Percentiles rank a stretch among this genome's conserved stretches.
These are phyloP conservation scores for Passer domesticus DNA, from an alignment of 2,113 vertebrate genomes.

Conservation along the genomic window DNA sequence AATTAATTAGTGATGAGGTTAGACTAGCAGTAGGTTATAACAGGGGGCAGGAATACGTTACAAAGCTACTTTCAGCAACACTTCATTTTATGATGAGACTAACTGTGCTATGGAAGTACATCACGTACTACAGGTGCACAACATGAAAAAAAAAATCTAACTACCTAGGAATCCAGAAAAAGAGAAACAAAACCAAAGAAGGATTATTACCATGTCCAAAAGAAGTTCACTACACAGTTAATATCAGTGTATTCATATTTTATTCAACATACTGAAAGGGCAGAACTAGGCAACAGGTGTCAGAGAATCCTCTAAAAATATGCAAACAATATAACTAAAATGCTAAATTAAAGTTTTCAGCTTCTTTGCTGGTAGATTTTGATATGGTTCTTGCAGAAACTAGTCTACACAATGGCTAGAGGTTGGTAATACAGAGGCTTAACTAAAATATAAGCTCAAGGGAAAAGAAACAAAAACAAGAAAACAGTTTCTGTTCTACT, in stretches of 20 bases:
- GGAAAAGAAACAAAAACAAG: fast-evolving
- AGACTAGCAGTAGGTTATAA: neutral
- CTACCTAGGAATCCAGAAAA: neutral
- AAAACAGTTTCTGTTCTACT: neutral
- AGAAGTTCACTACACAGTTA: neutral
- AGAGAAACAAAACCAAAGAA: neutral
- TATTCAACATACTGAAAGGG: neutral
- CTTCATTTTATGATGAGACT: neutral
- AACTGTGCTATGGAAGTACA: neutral
- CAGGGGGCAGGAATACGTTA: neutral
- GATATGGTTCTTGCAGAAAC: neutral
- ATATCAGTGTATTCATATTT: neutral
- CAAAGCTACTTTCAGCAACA: neutral
- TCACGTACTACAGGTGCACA: neutral
- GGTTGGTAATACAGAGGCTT: neutral
- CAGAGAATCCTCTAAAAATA: neutral
- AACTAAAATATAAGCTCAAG: neutral
- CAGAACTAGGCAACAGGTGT: neutral
- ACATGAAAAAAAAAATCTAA: neutral
- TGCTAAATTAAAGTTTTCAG: neutral
- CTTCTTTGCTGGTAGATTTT: neutral
- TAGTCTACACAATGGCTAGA: fast-evolving
- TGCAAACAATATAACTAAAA: neutral
- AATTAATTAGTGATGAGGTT: neutral
- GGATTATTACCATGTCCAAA: neutral